A percentile compares a stretch with the other conserved stretches of the same genome.
Evolutionary conservation across 2,888 invertebrate species (phyloP).

Genomic region (Ypsolopha scabrella): DNA sequence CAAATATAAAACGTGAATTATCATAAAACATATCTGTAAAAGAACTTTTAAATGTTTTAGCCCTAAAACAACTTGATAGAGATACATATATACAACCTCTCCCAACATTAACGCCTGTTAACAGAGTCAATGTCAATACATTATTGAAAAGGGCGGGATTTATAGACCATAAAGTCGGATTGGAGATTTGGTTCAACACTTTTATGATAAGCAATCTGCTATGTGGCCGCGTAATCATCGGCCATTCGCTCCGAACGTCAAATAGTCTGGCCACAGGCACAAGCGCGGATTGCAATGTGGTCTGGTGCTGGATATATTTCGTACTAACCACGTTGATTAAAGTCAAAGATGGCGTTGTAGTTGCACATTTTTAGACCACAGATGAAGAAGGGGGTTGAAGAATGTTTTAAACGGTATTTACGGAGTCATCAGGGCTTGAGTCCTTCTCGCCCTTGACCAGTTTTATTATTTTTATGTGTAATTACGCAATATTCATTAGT

Average conservation of each 20-base stretch:
- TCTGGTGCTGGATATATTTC: too few species aligned
- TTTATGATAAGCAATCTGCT: slow-evolving; percentile 64
- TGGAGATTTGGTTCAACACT: slow-evolving; percentile 57
- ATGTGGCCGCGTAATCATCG: slow-evolving; percentile 24
- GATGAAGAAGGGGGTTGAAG: too few species aligned
- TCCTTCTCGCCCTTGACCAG: too few species aligned
- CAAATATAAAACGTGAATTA: background rate
- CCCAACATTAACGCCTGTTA: slow-evolving; percentile 43
- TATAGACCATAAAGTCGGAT: slow-evolving; percentile 59
- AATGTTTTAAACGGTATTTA: too few species aligned
- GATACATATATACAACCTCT: slow-evolving; percentile 11
- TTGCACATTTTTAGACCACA: too few species aligned
- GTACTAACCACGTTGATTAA: too few species aligned
- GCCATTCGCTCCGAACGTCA: background rate
- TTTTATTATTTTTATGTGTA: too few species aligned
- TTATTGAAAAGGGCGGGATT: slow-evolving; percentile 51
- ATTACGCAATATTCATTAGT: too few species aligned
- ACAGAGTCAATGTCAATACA: slow-evolving; percentile 44
- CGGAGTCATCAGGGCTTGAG: too few species aligned
- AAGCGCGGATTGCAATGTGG: background rate
- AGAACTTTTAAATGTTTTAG: background rate
- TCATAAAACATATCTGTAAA: background rate
- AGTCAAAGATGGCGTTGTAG: too few species aligned
- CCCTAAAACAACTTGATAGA: too few species aligned
- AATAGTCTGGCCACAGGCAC: background rate